phyloP scores from a whole-genome alignment of 2,113 vertebrate species.

The Sinocyclocheilus anophthalmus region DNA sequence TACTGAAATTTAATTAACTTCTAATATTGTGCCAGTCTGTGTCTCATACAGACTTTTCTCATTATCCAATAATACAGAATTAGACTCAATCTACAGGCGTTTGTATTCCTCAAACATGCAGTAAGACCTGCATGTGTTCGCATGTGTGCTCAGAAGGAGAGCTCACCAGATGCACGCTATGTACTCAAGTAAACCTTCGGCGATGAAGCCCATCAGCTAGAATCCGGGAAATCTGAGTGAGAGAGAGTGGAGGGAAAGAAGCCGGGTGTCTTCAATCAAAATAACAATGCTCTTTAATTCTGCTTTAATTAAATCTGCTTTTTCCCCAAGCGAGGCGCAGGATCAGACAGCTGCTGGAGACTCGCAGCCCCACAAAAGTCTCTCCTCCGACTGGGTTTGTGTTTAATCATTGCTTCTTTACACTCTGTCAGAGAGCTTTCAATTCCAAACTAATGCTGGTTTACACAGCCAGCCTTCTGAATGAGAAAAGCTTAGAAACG shows the following conservation, averaged over 20 bases:
- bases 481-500: background rate
- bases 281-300: constrained; percentile 76
- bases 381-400: constrained; percentile 65
- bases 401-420: constrained; percentile 67
- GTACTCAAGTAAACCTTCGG: constrained; percentile 64
- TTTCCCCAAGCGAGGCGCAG: constrained; percentile 62
- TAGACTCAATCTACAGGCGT: constrained; percentile 12
- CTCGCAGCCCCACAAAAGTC: constrained; percentile 60
- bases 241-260: constrained; percentile 54
- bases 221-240: constrained; percentile 55
- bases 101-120: constrained; percentile 51
- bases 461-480: constrained; percentile 63
- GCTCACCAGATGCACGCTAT: constrained; percentile 69
- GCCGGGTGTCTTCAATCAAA: constrained; percentile 71
- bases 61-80: constrained; percentile 24
- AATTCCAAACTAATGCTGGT: constrained; percentile 57
- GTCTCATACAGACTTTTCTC: constrained; percentile 17
- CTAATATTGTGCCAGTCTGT: constrained; percentile 18
- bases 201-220: constrained; percentile 46
- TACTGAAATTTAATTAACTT: constrained; percentile 48
- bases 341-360: constrained; percentile 56
- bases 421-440: constrained; percentile 45
- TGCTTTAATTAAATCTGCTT: constrained; percentile 75
- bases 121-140: constrained; percentile 39
- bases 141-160: constrained; percentile 46